Base-by-base conservation (phyloP, 92 coral and sea anemone genomes). In the Metridium senile region DNA sequence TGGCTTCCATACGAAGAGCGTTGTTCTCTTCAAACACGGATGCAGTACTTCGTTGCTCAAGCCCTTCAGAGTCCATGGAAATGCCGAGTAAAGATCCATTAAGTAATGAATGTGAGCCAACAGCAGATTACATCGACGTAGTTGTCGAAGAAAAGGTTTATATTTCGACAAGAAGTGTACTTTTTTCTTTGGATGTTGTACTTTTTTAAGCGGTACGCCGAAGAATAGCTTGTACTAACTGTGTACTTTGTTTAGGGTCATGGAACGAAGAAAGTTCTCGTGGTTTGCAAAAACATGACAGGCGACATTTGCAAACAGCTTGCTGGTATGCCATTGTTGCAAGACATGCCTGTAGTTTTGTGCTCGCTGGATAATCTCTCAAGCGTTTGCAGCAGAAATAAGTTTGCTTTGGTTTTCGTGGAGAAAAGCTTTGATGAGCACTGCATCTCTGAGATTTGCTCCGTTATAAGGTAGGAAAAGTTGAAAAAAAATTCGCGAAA, bases 311-410 rank as follows among this genome's bases (percentile, higher is more conserved):
- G 66, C 58, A 72, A 79, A 61, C 77, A 74, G 63, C 78, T 90
- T 63, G 45, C 84, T 26, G 86, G 81, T 33, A 61, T 84, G 69
- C 77, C 82, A 68, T 39, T 76, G 59, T 74, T 82, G 39, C 70
- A 78, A 62, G 78, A 81, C 18, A 57, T 86, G 45, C 74, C 79
- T 56, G 74, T 88, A 43, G 34, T 39, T 53, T 61, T 76, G 33
- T 88, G 91, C 49, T 71, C 71, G 29, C 35, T 81, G 35, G 63
- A 82, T 62, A 83, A 91, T 46, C 69, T 84, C 17, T 62, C 74
- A 71, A 62, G 80, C 49, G 59, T 89, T 26, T 91, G 97, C 56
- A 72, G 78, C 46, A 79, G 71, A 35, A 93, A 89, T 17, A 88
- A 74, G 62, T 89, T 79, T 69, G 43, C 78, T 0, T 76, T 91